Percentiles rank a stretch among this genome's conserved stretches.
phyloP scores from a whole-genome alignment of 2,888 invertebrate genomes.

The Ctena decussata region DNA sequence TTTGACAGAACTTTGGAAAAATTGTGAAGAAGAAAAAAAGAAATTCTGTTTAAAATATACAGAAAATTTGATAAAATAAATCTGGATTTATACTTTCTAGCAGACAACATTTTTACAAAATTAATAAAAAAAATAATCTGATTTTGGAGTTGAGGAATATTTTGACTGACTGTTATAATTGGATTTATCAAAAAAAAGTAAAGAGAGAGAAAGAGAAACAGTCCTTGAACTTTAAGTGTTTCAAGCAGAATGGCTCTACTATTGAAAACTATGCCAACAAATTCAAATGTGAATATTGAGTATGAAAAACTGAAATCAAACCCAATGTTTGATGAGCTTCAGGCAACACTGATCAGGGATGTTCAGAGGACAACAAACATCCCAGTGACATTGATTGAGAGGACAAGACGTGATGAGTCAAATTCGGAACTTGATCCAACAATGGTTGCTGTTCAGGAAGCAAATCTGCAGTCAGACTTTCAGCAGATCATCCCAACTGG shows the following conservation, averaged over 20 bases:
- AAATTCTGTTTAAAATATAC: too few relatives aligned
- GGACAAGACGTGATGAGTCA: slow-evolving; percentile 27
- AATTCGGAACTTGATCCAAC: slow-evolving; percentile 60
- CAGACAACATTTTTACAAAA: too few relatives aligned
- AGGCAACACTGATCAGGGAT: slow-evolving; percentile 74
- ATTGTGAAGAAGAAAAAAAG: neutral
- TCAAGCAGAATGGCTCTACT: neutral
- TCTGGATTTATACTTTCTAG: too few relatives aligned
- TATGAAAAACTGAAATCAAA: slow-evolving; percentile 72
- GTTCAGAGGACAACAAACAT: slow-evolving; percentile 57
- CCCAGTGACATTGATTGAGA: slow-evolving; percentile 43
- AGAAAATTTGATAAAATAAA: too few relatives aligned
- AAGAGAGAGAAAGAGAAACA: too few relatives aligned
- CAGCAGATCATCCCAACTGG: slow-evolving; percentile 71
- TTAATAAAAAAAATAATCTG: too few relatives aligned
- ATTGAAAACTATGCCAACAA: neutral
- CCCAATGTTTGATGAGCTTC: slow-evolving; percentile 81
- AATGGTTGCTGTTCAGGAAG: slow-evolving; percentile 80
- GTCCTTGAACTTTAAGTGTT: too few relatives aligned
- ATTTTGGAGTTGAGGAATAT: too few relatives aligned
- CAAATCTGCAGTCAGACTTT: slow-evolving; percentile 81
- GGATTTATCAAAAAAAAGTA: too few relatives aligned
- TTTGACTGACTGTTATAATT: too few relatives aligned
- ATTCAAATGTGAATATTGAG: slow-evolving; percentile 23
- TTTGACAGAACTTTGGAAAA: neutral